Conservation (phyloP, 23 tunicate species). For the Ciona savignyi region DNA sequence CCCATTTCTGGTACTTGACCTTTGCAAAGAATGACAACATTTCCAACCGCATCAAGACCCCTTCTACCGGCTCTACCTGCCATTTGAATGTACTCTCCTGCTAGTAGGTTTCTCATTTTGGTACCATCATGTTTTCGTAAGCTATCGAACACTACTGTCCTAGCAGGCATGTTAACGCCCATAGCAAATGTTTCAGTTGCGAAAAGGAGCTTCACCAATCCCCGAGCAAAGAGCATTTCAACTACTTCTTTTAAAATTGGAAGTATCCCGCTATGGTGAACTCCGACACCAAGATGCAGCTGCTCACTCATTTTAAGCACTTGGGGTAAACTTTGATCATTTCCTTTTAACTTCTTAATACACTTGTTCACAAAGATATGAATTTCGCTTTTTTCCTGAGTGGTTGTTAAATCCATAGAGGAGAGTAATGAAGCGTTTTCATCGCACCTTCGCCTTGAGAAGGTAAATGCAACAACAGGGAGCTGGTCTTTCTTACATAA, state of each 20-base stretch:
- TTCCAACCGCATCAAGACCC: slow-evolving; percentile 85
- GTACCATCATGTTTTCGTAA: slow-evolving; percentile 84
- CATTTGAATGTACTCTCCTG: slow-evolving; percentile 98
- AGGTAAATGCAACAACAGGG: slow-evolving; percentile 93
- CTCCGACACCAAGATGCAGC: slow-evolving; percentile 67
- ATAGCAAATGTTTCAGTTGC: slow-evolving; percentile 99
- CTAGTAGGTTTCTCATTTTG: slow-evolving; percentile 56
- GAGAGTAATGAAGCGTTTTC: slow-evolving; percentile 68
- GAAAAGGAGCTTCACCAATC: slow-evolving; percentile 89
- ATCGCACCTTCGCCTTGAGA: slow-evolving; percentile 85
- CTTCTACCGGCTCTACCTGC: slow-evolving; percentile 99
- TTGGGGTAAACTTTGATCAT: slow-evolving; percentile 80
- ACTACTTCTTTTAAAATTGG: slow-evolving; percentile 94
- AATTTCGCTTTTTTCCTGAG: slow-evolving; percentile 87
- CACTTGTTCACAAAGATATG: slow-evolving; percentile 74
- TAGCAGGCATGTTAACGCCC: slow-evolving; percentile 99
- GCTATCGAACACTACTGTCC: slow-evolving; percentile 95
- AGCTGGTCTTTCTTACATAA: slow-evolving; percentile 70
- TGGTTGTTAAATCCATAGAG: slow-evolving; percentile 75
- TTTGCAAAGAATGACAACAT: slow-evolving; percentile 87
- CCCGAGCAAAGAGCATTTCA: slow-evolving; percentile 91
- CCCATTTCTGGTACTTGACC: slow-evolving; percentile 78
- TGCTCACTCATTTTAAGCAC: slow-evolving; percentile 58
- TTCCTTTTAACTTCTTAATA: slow-evolving; percentile 64
- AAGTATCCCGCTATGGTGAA: slow-evolving; percentile 90